Evolutionary conservation across 2,113 vertebrate species (phyloP), one percentile per base, ranked within the genome.

Genomic region (Nanorana parkeri): DNA sequence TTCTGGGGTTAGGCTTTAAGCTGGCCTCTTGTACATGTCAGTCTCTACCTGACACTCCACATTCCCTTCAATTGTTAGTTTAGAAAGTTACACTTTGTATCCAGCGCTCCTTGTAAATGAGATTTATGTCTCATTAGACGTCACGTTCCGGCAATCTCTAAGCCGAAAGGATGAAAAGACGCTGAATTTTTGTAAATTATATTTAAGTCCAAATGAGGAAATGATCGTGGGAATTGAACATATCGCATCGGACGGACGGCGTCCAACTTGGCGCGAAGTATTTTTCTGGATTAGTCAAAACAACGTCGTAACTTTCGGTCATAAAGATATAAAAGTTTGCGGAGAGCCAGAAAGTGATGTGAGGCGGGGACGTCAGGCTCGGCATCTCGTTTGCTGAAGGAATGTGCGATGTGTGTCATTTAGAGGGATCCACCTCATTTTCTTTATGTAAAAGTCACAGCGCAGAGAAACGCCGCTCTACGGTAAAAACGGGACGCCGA

Each of bases 401-500:
- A 87, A 81, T 0, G 2, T 0, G 21, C 88, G 86, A 89, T 84
- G 84, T 83, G 87, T 4, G 3, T 81, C 78, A 80, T 81, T 83
- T 72, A 58, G 83, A 81, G 83, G 68, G 85, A 86, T 84, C 86
- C 80, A 66, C 77, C 84, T 71, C 16, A 79, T 68, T 78, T 58
- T 71, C 11, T 84, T 61, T 21, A 1, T 0, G 0, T 80, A 88
- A 80, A 5, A 58, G 85, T 86, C 88, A 86, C 86, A 78, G 78
- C 64, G 71, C 87, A 89, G 88, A 85, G 86, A 87, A 89, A 88
- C 85, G 72, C 86, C 84, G 84, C 85, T 84, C 84, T 77, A 85
- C 86, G 84, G 88, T 88, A 89, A 88, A 85, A 85, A n/a, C 87
- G 87, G 5, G 16, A 36, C 89, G 69, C 84, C 87, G 89, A 85